Evolutionary conservation across 2,797 vertebrate genomes (phyloP).

Genomic region (Bovichtus diacanthus): DNA sequence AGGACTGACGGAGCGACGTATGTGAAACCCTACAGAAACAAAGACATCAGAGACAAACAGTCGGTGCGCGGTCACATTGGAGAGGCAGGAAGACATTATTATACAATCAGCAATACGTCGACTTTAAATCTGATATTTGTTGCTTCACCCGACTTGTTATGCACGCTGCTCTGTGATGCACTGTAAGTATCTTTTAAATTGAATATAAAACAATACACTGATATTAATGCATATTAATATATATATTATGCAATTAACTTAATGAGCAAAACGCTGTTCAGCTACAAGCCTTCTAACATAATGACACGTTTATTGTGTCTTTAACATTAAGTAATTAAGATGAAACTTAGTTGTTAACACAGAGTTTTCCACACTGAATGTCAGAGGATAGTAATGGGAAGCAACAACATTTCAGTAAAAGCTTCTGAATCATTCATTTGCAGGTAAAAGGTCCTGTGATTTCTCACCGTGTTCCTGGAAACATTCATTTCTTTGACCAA

Average conservation of each 20-base stretch:
- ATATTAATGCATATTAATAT: neutral
- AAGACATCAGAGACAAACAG: neutral
- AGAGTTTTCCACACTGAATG: neutral
- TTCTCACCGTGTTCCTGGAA: neutral
- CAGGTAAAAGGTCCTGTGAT: neutral
- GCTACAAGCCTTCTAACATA: neutral
- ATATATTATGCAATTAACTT: neutral
- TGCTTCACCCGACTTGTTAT: neutral
- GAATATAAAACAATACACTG: neutral
- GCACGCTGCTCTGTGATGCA: neutral
- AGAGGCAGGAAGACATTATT: neutral
- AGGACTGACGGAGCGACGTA: constrained; percentile 99
- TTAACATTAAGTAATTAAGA: neutral
- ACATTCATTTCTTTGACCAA: neutral
- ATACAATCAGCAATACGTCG: too few species aligned
- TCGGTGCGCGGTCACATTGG: neutral
- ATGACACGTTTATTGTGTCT: neutral
- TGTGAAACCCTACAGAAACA: constrained; percentile 91
- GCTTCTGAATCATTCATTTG: neutral
- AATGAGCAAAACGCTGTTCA: neutral
- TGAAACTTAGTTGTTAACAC: neutral
- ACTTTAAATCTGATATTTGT: neutral
- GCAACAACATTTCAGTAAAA: too few species aligned
- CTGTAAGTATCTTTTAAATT: neutral
- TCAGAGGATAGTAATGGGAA: neutral